Conservation (phyloP, 2,113 vertebrate genomes). For the Cyprinodon variegatus region DNA sequence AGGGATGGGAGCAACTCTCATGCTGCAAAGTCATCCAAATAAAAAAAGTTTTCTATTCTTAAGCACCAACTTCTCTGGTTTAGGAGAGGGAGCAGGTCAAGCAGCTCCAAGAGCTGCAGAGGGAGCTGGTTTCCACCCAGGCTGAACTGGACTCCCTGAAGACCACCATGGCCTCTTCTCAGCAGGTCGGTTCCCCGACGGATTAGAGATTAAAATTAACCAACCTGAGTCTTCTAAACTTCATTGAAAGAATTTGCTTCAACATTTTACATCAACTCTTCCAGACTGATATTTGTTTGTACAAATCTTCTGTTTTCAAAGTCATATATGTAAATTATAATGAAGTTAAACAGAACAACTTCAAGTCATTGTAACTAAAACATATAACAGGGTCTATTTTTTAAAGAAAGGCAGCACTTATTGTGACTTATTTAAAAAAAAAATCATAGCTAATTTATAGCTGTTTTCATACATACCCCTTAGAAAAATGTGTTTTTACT, state of each 20-base stretch:
- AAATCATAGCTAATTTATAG: no score
- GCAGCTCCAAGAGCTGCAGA: conserved; percentile 86
- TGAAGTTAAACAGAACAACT: neutral
- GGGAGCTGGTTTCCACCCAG: conserved; percentile 85
- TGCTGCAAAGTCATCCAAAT: neutral
- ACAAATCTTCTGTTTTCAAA: no score
- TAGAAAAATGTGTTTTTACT: no score
- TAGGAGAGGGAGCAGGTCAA: conserved; percentile 89
- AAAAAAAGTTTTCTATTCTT: no score
- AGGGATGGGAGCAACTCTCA: conserved; percentile 18
- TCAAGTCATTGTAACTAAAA: neutral
- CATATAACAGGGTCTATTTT: no score
- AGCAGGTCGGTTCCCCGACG: conserved; percentile 78
- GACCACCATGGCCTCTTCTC: conserved; percentile 78
- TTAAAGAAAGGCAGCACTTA: no score
- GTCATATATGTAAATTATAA: neutral
- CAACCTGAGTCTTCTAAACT: neutral
- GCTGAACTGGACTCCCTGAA: conserved; percentile 86
- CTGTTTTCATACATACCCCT: no score
- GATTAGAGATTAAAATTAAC: no score
- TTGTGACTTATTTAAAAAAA: no score
- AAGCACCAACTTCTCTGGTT: neutral
- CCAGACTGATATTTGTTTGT: neutral
- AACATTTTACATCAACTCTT: neutral
- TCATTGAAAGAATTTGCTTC: neutral